Conservation (phyloP, 2,797 vertebrate species). For the Leucoraja ocellata region DNA sequence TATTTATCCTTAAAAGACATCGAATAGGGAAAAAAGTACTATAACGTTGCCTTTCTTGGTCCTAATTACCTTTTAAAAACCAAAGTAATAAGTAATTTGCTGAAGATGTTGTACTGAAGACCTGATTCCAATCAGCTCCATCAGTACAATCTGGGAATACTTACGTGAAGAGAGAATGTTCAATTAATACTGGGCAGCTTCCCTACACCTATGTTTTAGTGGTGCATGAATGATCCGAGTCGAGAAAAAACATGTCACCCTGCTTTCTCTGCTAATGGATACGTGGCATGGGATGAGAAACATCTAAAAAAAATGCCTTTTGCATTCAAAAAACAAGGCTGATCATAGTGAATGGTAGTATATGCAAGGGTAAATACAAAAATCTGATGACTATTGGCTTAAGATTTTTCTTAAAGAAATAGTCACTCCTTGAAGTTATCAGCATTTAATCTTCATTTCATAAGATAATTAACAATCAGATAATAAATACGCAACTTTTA, state of each 20-base stretch:
- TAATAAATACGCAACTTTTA: background rate
- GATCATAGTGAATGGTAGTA: background rate
- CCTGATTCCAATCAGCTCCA: background rate
- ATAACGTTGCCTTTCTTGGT: background rate
- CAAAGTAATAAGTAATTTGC: background rate
- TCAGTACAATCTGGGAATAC: background rate
- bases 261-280: background rate
- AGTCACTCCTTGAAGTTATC: background rate
- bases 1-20: background rate
- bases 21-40: background rate
- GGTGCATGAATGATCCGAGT: too few relatives aligned
- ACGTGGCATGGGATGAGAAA: background rate
- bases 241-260: background rate
- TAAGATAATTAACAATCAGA: background rate
- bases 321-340: background rate
- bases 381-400: background rate
- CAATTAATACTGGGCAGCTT: background rate
- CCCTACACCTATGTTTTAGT: background rate
- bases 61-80: background rate
- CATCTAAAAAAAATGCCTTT: background rate
- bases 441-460: background rate
- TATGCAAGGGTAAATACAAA: background rate
- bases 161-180: background rate
- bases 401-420: background rate
- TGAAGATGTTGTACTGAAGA: background rate